Evolutionary conservation across 2,888 invertebrate species (phyloP), one percentile per base, ranked within the genome.

Genomic region (Glyphotaelius pellucidus): DNA sequence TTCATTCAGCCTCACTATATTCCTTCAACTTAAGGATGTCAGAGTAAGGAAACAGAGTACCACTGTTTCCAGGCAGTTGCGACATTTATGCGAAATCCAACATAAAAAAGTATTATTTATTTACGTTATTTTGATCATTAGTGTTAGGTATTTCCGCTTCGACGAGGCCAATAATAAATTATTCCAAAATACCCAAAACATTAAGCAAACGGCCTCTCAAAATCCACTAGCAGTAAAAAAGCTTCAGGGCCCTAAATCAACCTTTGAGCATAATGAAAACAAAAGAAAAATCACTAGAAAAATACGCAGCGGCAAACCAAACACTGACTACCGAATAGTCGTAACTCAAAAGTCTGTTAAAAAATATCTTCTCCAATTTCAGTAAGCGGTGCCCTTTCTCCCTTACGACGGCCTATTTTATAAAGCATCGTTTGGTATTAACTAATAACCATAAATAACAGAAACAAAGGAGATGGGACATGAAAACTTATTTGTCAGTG

Each of bases 201-300:
- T 67, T 67, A 67, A 67, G n/a, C 67, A 67, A n/a, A 67, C n/a
- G 67, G 9, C 67, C 67, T n/a, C 67, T 67, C 25, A 67, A 52
- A 67, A 67, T 67, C 1, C n/a, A 9, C 67, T 67, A 67, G 9
- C 67, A n/a, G 67, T 67, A 67, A 67, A 67, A 11, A 67, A 67
- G 67, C 67, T 67, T 67, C 25, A n/a, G 67, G 67, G 11, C 25
- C 67, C 67, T 25, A 67, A 67, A 67, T 67, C 67, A 67, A 67
- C 67, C 67, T n/a, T 67, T 67, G 67, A 67, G n/a, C 9, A 25
- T 67, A 67, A 67, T 67, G 67, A 67, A 67, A 67, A 67, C 67
- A 67, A 67, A 67, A 67, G 67, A 67, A 67, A 67, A 67, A 67
- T 67, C n/a, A 67, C 67, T 67, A 67, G 67, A 67, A n/a, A 67